Percentiles rank a stretch among this genome's conserved stretches.
phyloP scores from a whole-genome alignment of 2,113 vertebrate species.

The Dicaeum eximium region DNA sequence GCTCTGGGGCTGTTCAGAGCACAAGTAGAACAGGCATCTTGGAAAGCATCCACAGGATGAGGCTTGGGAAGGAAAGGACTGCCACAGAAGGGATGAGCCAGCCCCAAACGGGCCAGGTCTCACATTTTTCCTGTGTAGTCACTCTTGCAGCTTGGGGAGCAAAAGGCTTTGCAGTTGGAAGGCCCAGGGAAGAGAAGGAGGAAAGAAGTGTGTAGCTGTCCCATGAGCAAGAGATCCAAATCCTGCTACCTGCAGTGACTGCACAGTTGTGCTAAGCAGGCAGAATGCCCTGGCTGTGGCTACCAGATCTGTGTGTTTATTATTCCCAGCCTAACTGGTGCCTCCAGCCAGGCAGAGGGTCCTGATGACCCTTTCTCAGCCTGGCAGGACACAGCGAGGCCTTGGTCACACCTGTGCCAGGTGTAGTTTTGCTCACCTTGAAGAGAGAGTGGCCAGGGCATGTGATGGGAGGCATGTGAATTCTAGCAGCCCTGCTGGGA shows the following conservation, averaged over 20 bases:
- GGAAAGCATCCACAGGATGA: neutral
- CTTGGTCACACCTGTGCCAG: neutral
- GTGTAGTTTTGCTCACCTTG: neutral
- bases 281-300: fast-evolving
- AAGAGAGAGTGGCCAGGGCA: neutral
- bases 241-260: neutral
- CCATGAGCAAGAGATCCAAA: fast-evolving
- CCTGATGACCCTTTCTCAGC: neutral
- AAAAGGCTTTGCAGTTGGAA: neutral
- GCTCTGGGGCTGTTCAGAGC: neutral
- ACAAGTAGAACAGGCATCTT: fast-evolving
- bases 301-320: fast-evolving
- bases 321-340: neutral
- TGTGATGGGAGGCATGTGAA: constrained; percentile 61
- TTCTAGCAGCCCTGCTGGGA: constrained; percentile 23
- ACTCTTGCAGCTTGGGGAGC: neutral
- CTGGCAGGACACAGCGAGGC: fast-evolving
- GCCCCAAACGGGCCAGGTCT: neutral
- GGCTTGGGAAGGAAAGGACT: neutral
- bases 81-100: neutral
- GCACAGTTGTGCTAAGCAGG: neutral
- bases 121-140: neutral
- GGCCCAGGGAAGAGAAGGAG: neutral
- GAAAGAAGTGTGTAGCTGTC: neutral
- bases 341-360: neutral